Base-by-base conservation (phyloP, 2,797 vertebrate species). In the Meda fulgida region DNA sequence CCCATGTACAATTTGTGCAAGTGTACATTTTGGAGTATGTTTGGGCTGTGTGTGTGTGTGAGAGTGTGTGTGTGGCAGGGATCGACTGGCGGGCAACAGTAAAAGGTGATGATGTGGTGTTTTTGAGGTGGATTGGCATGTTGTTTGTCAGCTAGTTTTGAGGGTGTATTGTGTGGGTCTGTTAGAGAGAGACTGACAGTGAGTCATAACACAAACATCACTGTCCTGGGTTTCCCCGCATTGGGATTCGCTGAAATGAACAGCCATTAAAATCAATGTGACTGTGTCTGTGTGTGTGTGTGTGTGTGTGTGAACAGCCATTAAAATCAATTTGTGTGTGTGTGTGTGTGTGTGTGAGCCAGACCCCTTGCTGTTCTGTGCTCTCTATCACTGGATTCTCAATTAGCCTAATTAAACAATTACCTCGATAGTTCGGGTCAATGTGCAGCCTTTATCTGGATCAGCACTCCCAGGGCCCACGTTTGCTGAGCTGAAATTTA, bases 91-190 rank as follows among this genome's bases (percentile, higher is more conserved):
- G 6, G n/a, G 43, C 48, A 55, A 38, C 63, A 69, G 82, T 67
- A 43, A 84, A 83, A 78, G 48, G 82, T 84, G 82, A 78, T 78
- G 82, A 84, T 78, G 48, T 78, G 26, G 65, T 46, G 36, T 77
- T 77, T 84, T 84, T 78, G n/a, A 78, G 34, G 65, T 58, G 19
- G 82, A 84, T 13, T 78, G 82, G 19, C 73, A 84, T 77, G 75
- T 67, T 84, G 73, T 69, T 84, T 78, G 82, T 84, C 82, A 84
- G 82, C 82, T 84, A 55, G 16, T 84, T 84, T 84, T 43, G 63
- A 55, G 63, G 48, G 7, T 55, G 63, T 84, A 76, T 77, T 77
- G 72, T 76, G 71, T 66, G 43, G 58, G 23, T 75, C 58, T 75
- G 81, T 83, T 83, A 53, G 31, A 76, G 71, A 76, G 71, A 66